phyloP scores from a whole-genome alignment of 2,797 vertebrate genomes.

The Thaleichthys pacificus region DNA sequence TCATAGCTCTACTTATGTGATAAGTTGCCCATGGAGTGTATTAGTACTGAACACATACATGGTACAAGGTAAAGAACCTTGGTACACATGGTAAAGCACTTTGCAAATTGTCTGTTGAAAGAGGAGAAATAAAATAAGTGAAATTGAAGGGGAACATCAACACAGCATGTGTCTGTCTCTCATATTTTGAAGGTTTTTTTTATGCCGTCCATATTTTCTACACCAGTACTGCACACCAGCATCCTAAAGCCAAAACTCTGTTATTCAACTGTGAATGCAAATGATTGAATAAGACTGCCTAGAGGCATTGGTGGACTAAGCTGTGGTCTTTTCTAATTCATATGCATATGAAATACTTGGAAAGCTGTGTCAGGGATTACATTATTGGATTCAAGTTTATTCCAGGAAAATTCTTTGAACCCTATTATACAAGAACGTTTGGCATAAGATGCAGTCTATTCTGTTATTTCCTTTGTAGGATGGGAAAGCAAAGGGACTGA shows the following conservation, averaged over 20 bases:
- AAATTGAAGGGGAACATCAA: not conserved
- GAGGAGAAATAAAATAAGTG: not conserved
- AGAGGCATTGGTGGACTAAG: conserved; percentile 34
- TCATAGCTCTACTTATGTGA: not conserved
- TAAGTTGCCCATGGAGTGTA: no score
- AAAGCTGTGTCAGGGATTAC: conserved; percentile 39
- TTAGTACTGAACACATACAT: no score
- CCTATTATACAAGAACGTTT: conserved; percentile 17
- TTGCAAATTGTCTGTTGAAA: not conserved
- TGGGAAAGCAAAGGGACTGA: not conserved
- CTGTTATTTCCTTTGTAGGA: conserved; percentile 17
- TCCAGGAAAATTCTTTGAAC: conserved; percentile 25
- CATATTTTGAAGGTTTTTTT: not conserved
- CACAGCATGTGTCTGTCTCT: not conserved
- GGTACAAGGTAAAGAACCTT: no score
- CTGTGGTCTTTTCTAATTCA: conserved; percentile 19
- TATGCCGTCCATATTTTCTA: not conserved
- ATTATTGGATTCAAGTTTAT: conserved; percentile 44
- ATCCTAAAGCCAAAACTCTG: not conserved
- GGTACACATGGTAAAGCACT: no score
- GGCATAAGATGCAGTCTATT: conserved; percentile 14
- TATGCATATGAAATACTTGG: conserved; percentile 45
- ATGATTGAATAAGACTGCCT: conserved; percentile 26
- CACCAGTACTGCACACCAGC: not conserved
- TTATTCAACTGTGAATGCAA: conserved; percentile 33